Conservation (phyloP, 1,140 invertebrate genomes). For the Hestina assimilis region DNA sequence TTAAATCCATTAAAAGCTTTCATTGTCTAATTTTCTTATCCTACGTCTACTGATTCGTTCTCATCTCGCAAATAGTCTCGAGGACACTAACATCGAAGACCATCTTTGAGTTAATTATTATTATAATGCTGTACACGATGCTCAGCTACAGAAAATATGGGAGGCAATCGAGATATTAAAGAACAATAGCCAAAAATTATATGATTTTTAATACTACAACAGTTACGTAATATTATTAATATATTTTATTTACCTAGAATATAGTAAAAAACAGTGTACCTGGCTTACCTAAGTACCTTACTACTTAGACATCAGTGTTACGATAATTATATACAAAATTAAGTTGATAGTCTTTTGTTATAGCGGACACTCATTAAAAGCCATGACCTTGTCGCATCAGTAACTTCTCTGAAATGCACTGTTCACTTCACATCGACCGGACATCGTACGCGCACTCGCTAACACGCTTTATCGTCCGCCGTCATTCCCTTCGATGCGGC, state of each 20-base stretch:
- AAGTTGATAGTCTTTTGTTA: slow-evolving; percentile 64
- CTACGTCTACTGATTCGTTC: slow-evolving; percentile 54
- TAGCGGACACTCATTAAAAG: slow-evolving; percentile 60
- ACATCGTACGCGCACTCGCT: slow-evolving; percentile 1
- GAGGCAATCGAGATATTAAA: slow-evolving; percentile 39
- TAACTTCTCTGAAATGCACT: slow-evolving; percentile 26
- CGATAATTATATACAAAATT: slow-evolving; percentile 74
- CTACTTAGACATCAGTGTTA: slow-evolving; percentile 36
- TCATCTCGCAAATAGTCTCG: slow-evolving; percentile 30
- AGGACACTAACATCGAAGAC: slow-evolving; percentile 16
- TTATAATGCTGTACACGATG: slow-evolving; percentile 33
- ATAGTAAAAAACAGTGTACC: slow-evolving; percentile 76
- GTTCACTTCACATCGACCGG: slow-evolving; percentile 11
- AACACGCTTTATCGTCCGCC: not conserved
- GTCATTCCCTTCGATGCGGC: not conserved
- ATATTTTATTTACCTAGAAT: slow-evolving; percentile 67
- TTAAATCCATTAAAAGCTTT: slow-evolving; percentile 57
- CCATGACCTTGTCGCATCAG: slow-evolving; percentile 32
- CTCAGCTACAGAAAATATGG: slow-evolving; percentile 35
- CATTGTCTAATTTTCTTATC: slow-evolving; percentile 47
- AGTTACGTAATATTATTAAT: slow-evolving; percentile 53
- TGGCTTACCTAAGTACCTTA: slow-evolving; percentile 65
- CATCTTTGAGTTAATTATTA: slow-evolving; percentile 9
- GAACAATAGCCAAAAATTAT: slow-evolving; percentile 46
- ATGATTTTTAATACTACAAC: slow-evolving; percentile 61